Evolutionary conservation across 2,888 invertebrate species (phyloP).

Genomic region (Lysandra coridon): DNA sequence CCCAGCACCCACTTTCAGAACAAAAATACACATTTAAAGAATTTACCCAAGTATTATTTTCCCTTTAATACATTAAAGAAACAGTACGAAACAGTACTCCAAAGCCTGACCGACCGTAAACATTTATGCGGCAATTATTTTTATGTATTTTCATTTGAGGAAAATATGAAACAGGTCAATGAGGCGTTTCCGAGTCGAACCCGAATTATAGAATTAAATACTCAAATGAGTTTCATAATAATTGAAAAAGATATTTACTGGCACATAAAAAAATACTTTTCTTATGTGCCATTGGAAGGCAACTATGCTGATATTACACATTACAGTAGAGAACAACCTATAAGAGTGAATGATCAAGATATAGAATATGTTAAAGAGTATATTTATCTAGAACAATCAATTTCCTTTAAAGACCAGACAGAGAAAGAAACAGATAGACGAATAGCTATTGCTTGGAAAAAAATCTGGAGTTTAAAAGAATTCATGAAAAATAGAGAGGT

Average conservation of each 20-base stretch:
- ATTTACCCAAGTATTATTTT: neutral
- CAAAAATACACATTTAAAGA: slow-evolving; percentile 9
- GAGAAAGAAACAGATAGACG: no score
- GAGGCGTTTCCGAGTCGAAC: neutral
- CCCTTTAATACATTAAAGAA: slow-evolving; percentile 8
- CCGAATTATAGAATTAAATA: slow-evolving; percentile 20
- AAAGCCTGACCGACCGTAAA: slow-evolving; percentile 2
- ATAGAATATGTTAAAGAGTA: no score
- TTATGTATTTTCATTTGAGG: slow-evolving; percentile 24
- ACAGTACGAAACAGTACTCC: neutral
- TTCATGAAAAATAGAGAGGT: no score
- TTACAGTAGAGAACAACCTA: no score
- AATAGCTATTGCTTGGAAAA: no score
- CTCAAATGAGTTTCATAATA: neutral
- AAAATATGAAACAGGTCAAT: slow-evolving; percentile 21
- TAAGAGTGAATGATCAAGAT: no score
- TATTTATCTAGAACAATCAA: no score
- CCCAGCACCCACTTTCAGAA: neutral
- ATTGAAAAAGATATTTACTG: no score
- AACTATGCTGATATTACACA: no score
- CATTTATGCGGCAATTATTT: slow-evolving; percentile 12
- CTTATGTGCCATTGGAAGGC: neutral
- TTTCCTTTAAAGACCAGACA: no score
- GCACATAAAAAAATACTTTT: neutral
- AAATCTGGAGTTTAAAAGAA: no score